Evolutionary conservation across 2,888 invertebrate species (phyloP).

Genomic region (Zaprionus lineosus): DNA sequence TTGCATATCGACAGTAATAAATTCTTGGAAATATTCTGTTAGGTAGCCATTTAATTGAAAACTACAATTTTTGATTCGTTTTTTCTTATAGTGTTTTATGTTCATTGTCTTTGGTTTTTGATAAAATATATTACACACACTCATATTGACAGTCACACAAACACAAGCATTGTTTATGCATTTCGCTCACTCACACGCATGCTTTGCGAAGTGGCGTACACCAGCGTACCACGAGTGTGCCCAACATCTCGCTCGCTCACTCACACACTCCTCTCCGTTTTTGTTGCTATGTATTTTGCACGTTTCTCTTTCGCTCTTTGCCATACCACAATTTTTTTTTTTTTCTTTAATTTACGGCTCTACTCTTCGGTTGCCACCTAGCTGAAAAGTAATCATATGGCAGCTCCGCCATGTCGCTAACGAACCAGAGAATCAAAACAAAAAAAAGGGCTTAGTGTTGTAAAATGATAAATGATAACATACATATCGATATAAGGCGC

Average conservation of each 20-base stretch:
- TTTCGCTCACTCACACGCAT: slow-evolving; percentile 60
- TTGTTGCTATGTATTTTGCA: slow-evolving; percentile 53
- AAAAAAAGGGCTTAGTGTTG: slow-evolving; percentile 51
- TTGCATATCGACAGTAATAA: slow-evolving; percentile 15
- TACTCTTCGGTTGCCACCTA: slow-evolving; percentile 55
- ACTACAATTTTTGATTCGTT: slow-evolving; percentile 64
- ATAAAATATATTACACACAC: slow-evolving; percentile 61
- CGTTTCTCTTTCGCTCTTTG: slow-evolving; percentile 46
- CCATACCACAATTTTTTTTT: slow-evolving; percentile 35
- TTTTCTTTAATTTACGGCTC: slow-evolving; percentile 21
- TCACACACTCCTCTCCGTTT: slow-evolving; percentile 14
- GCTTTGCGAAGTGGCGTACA: slow-evolving; percentile 39
- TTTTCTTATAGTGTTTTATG: slow-evolving; percentile 37
- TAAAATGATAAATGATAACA: slow-evolving; percentile 22
- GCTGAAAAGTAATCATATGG: slow-evolving; percentile 39
- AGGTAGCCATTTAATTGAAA: slow-evolving; percentile 77
- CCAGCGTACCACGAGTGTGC: slow-evolving; percentile 47
- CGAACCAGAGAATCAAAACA: slow-evolving; percentile 67
- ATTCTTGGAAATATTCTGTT: slow-evolving; percentile 24
- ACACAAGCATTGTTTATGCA: slow-evolving; percentile 37
- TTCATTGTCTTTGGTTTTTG: slow-evolving; percentile 70
- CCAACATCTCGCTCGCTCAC: slow-evolving; percentile 55
- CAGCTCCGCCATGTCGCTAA: slow-evolving; percentile 30
- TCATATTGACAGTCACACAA: slow-evolving; percentile 28
- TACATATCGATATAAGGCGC: slow-evolving; percentile 31